phyloP scores from a whole-genome alignment of 1,140 invertebrate genomes.

The Magallana angulata region DNA sequence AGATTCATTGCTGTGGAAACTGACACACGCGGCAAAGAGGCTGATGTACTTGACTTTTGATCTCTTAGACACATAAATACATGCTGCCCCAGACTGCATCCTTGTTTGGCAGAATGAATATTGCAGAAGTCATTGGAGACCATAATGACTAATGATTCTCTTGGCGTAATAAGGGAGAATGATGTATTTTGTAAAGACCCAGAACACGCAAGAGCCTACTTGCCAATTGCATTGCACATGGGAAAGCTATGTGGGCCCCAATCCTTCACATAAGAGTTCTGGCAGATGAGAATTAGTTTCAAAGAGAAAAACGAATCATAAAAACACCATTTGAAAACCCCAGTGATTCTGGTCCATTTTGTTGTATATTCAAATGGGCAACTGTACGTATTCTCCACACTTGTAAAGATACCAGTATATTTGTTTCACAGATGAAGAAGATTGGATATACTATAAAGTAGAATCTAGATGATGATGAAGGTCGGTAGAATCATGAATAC shows the following conservation, averaged over 20 bases:
- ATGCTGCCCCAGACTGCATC: background rate
- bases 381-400: too few species aligned
- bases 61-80: slow-evolving; percentile 11
- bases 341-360: background rate
- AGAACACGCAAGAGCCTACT: background rate
- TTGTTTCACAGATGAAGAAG: too few species aligned
- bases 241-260: background rate
- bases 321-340: background rate
- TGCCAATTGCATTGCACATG: background rate
- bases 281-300: background rate
- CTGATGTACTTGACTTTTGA: slow-evolving; percentile 25
- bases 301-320: background rate
- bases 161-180: slow-evolving; percentile 1
- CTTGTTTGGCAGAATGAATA: slow-evolving; percentile 16
- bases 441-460: too few species aligned
- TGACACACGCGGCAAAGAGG: background rate
- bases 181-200: slow-evolving; percentile 18
- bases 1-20: slow-evolving; percentile 27
- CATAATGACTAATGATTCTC: slow-evolving; percentile 33
- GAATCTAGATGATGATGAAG: too few species aligned
- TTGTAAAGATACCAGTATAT: too few species aligned
- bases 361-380: too few species aligned
- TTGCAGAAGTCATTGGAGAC: slow-evolving; percentile 32
- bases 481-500: too few species aligned
- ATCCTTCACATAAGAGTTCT: background rate